Conservation (phyloP, 2,797 vertebrate genomes). For the Platyrinchus mystaceus region DNA sequence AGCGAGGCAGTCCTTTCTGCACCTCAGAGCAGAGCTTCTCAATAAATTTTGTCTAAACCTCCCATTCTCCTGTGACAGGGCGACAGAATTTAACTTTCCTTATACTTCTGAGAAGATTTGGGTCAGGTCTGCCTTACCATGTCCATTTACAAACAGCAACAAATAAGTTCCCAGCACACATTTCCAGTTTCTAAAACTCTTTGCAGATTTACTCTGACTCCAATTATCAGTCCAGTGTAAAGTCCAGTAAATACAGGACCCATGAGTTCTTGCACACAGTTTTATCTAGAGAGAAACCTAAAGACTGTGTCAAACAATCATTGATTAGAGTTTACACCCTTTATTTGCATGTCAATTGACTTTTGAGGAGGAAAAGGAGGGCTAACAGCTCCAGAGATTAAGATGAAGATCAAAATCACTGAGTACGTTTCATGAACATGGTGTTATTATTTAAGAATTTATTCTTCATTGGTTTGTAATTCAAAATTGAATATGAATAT, state of each 20-base stretch:
- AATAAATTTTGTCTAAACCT: too few relatives aligned
- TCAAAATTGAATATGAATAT: not conserved
- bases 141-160: not conserved
- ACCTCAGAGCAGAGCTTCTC: too few relatives aligned
- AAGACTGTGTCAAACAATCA: not conserved
- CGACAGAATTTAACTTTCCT: not conserved
- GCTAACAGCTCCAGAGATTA: not conserved
- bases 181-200: not conserved
- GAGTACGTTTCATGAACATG: not conserved
- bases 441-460: not conserved
- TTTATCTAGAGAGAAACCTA: not conserved
- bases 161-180: not conserved
- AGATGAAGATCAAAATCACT: not conserved
- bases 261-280: not conserved
- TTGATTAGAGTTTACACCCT: not conserved
- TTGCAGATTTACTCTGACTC: not conserved
- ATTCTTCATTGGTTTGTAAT: not conserved
- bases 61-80: too few relatives aligned
- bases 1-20: too few relatives aligned
- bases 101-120: not conserved
- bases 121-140: not conserved
- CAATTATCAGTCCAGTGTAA: not conserved
- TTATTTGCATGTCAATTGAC: not conserved
- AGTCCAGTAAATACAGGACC: not conserved
- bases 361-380: not conserved